phyloP scores from a whole-genome alignment of 2,888 invertebrate species.

The Bombyx huttoni region DNA sequence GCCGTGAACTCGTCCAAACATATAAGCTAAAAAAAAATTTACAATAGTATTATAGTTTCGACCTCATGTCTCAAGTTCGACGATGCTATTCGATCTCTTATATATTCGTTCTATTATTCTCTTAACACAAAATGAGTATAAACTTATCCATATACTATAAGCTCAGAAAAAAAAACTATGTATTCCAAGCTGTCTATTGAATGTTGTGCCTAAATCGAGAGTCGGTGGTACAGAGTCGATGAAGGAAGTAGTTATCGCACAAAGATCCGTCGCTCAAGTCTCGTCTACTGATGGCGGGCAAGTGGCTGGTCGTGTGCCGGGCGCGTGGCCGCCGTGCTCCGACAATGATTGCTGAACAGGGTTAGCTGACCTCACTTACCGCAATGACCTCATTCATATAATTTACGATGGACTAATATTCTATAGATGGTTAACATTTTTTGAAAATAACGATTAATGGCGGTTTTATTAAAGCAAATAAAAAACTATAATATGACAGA shows the following conservation, averaged over 20 bases:
- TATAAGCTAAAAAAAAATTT: too few species aligned
- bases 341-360: constrained; percentile 34
- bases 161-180: too few species aligned
- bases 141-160: not conserved
- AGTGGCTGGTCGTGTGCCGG: constrained; percentile 33
- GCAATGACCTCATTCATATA: constrained; percentile 65
- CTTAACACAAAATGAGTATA: too few species aligned
- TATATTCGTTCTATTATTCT: too few species aligned
- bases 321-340: constrained; percentile 22
- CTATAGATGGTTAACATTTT: not conserved
- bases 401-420: constrained; percentile 1
- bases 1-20: too few species aligned
- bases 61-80: too few species aligned
- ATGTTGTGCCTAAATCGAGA: constrained; percentile 5
- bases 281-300: constrained; percentile 2
- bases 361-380: constrained; percentile 47
- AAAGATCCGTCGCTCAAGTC: not conserved
- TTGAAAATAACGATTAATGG: constrained; percentile 3
- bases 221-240: not conserved
- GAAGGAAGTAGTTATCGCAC: constrained; percentile 5
- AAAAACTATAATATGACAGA: too few species aligned
- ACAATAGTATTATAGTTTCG: too few species aligned
- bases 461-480: too few species aligned
- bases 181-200: too few species aligned
- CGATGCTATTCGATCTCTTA: too few species aligned